Evolutionary conservation across 2,113 vertebrate genomes (phyloP).

Genomic region (Apodemus speciosus): DNA sequence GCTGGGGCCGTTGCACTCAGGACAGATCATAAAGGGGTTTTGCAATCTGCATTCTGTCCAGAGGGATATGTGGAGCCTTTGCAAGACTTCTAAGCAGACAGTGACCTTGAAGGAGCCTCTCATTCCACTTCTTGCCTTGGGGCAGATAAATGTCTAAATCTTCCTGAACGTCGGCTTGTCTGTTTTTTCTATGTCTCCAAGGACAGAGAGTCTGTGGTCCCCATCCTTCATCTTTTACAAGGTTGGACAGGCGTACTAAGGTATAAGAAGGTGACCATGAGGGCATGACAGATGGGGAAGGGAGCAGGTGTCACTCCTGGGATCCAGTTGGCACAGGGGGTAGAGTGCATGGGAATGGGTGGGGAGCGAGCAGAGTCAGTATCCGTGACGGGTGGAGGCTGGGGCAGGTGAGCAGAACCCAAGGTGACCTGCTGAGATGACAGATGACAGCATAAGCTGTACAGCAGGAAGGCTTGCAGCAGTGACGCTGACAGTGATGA

Average conservation of each 20-base stretch:
- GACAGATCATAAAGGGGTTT: neutral
- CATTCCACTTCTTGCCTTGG: neutral
- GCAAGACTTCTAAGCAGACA: neutral
- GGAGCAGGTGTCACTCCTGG: neutral
- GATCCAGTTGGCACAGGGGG: neutral
- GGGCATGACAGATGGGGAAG: neutral
- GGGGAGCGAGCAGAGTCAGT: neutral
- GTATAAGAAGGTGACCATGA: neutral
- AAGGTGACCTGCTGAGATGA: neutral
- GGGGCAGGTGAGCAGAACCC: neutral
- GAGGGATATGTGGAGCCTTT: neutral
- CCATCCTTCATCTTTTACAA: conserved; percentile 22
- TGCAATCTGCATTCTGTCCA: neutral
- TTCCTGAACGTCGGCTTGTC: neutral
- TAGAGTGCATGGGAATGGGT: fast-evolving
- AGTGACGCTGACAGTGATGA: neutral
- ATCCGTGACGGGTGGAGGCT: neutral
- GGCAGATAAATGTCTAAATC: conserved; percentile 46
- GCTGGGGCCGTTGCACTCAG: neutral
- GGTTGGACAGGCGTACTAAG: neutral
- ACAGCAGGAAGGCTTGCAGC: neutral
- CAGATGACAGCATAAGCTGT: neutral
- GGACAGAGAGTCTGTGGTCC: neutral
- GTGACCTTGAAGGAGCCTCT: conserved; percentile 47
- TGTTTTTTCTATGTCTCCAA: conserved; percentile 20